These are phyloP conservation scores for Spodoptera exigua DNA, from an alignment of 2,888 invertebrate species.

Conservation along the genomic window DNA sequence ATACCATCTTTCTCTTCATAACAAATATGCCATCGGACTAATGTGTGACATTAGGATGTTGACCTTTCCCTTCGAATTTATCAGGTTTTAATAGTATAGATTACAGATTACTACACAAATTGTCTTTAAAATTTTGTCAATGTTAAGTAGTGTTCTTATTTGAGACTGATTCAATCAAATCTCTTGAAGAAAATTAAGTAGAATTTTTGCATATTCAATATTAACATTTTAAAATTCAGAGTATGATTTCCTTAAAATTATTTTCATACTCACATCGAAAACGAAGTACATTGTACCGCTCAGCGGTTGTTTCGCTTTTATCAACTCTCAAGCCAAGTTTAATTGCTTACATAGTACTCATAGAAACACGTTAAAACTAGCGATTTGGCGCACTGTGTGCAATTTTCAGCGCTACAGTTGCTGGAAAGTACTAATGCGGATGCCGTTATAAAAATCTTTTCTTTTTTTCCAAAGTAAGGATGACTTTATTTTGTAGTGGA, in stretches of 20 bases:
- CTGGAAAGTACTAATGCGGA: constrained; percentile 44
- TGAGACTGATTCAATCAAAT: too few species aligned
- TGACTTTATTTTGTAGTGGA: constrained; percentile 1
- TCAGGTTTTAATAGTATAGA: not conserved
- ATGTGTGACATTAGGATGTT: not conserved
- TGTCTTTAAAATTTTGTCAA: too few species aligned
- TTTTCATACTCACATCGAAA: too few species aligned
- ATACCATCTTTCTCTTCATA: constrained; percentile 1
- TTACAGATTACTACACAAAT: not conserved
- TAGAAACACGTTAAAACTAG: constrained; percentile 50
- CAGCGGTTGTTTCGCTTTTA: constrained; percentile 50
- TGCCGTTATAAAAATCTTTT: constrained; percentile 33
- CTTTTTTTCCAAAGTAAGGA: constrained; percentile 18
- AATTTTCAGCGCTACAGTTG: constrained; percentile 52
- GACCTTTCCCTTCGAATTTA: not conserved
- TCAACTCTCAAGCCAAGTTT: constrained; percentile 52
- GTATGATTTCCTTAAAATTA: too few species aligned
- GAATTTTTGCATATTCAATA: too few species aligned
- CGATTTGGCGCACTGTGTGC: constrained; percentile 57
- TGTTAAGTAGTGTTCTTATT: too few species aligned
- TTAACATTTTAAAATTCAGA: too few species aligned
- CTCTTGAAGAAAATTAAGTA: too few species aligned
- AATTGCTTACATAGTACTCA: constrained; percentile 51
- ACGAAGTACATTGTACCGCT: constrained; percentile 33
- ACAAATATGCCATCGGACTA: constrained; percentile 1